These are phyloP conservation scores for Neocrepidodera transversa DNA, from an alignment of 2,888 invertebrate genomes.

Conservation along the genomic window DNA sequence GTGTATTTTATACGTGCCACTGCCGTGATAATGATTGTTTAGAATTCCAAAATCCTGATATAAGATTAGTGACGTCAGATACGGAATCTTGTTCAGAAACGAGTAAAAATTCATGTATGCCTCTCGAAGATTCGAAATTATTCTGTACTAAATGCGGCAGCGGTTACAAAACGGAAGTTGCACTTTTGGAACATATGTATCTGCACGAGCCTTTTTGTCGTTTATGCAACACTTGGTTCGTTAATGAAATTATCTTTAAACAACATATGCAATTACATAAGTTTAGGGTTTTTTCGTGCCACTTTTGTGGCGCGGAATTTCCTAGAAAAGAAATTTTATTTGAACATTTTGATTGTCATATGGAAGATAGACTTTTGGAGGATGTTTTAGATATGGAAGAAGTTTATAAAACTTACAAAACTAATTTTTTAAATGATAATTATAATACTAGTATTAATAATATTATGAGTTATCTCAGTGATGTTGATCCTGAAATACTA, in stretches of 20 bases:
- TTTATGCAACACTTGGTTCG: conserved; percentile 45
- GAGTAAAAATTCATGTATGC: conserved; percentile 37
- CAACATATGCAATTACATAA: conserved; percentile 48
- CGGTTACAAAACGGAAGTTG: conserved; percentile 44
- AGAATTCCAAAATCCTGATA: conserved; percentile 32
- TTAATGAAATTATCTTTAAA: conserved; percentile 39
- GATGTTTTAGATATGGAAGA: conserved; percentile 50
- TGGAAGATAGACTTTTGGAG: conserved; percentile 47
- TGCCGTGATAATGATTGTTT: conserved; percentile 37
- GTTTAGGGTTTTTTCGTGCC: conserved; percentile 47
- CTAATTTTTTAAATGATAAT: conserved; percentile 36
- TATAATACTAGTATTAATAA: conserved; percentile 43
- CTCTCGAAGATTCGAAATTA: conserved; percentile 38
- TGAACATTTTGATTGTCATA: conserved; percentile 47
- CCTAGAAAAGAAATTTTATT: conserved; percentile 42
- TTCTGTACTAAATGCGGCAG: conserved; percentile 49
- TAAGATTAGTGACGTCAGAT: conserved; percentile 44
- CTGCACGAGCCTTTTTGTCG: conserved; percentile 47
- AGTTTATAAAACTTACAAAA: conserved; percentile 41
- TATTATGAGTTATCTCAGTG: conserved; percentile 46
- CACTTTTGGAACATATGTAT: conserved; percentile 46
- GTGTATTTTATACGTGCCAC: conserved; percentile 45
- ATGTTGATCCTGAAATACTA: too few species aligned
- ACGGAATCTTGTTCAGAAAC: conserved; percentile 49
- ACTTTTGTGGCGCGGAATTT: conserved; percentile 47